Conservation (phyloP, 30 jellyfish, hydroid and myxozoan genomes). For the Aurelia sp. region DNA sequence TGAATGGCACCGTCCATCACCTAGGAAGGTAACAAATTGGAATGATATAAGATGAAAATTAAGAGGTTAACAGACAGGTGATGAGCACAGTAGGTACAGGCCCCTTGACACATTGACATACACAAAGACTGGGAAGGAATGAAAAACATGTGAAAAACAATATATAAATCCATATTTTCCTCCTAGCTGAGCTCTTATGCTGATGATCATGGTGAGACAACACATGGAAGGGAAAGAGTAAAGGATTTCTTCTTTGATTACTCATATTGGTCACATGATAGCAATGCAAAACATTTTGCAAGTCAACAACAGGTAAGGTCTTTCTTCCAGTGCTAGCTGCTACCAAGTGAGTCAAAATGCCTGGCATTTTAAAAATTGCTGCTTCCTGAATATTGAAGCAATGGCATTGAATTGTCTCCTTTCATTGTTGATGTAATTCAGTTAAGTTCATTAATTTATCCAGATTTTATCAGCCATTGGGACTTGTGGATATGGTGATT, state of each 20-base stretch:
- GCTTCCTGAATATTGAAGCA: no score
- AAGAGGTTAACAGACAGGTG: no score
- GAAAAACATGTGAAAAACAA: neutral
- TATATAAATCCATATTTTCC: neutral
- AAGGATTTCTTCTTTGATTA: constrained; percentile 95
- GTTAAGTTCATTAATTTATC: no score
- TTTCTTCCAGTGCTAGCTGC: neutral
- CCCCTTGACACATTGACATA: neutral
- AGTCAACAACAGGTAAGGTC: constrained; percentile 81
- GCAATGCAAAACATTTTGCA: constrained; percentile 76
- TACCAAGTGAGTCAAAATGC: neutral
- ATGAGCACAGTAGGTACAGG: neutral
- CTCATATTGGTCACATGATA: constrained; percentile 92
- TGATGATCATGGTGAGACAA: constrained; percentile 65
- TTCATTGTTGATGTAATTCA: no score
- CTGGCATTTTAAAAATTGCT: neutral
- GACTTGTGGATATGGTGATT: no score
- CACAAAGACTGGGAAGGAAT: neutral
- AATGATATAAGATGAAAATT: no score
- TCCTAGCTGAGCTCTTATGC: constrained; percentile 75
- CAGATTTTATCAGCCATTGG: no score
- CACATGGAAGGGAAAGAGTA: constrained; percentile 89
- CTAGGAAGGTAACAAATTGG: no score
- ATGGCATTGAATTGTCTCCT: no score
- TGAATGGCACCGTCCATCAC: no score